Evolutionary conservation across 2,888 invertebrate species (phyloP), one percentile per base, ranked within the genome.

Genomic region (Neria commutata): DNA sequence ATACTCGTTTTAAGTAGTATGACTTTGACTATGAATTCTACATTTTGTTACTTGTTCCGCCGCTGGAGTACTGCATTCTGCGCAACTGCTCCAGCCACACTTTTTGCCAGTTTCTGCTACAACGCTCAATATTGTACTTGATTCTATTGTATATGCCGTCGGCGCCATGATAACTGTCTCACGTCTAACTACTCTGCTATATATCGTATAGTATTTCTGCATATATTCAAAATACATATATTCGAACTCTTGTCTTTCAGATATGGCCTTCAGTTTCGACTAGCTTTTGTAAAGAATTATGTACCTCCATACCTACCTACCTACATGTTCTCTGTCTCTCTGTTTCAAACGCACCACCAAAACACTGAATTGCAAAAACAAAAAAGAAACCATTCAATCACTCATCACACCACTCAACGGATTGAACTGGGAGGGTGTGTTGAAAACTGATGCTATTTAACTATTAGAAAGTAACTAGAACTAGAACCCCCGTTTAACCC

Each of bases 211-310:
- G 40, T 40, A 26, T 24, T 46, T 11, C 46, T 23, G 14, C 46
- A 19, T 14, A 19, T 21, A 45, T 19, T 19, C 21, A 45, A n/a
- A n/a, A n/a, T n/a, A n/a, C n/a, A n/a, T n/a, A 42, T 73, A 68
- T 67, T 60, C 65, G 33, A 70, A 71, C 70, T 74, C 71, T 71
- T 77, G 71, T 74, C 72, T 80, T 80, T 77, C 80, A 80, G 81
- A 80, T 77, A 76, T 80, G 80, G 81, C 77, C 77, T 80, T 80
- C 81, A 80, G 77, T 80, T 80, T 81, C 77, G 81, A 80, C 77
- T 80, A 80, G 72, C 55, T 60, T 42, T 42, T 42, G 53, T 46
- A 46, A 60, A n/a, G n/a, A n/a, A n/a, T n/a, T n/a, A n/a, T n/a
- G n/a, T n/a, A n/a, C n/a, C n/a, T n/a, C n/a, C n/a, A n/a, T n/a